Evolutionary conservation across 2,797 vertebrate genomes (phyloP).

Genomic region (Echiichthys vipera): DNA sequence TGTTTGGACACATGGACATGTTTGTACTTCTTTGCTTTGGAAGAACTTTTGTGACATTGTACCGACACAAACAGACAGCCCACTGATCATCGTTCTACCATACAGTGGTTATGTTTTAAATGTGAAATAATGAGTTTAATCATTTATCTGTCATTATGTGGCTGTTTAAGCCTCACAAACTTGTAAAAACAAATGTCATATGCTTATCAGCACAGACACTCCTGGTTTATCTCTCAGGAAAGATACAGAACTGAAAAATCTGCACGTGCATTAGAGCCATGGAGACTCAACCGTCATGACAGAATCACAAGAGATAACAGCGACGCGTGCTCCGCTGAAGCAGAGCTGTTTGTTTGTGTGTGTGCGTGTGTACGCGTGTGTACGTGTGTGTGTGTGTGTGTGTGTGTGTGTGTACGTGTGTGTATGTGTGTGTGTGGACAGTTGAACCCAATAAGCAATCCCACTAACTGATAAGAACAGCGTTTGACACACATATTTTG

Average conservation of each 20-base stretch:
- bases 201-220: slow-evolving; percentile 1
- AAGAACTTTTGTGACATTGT: slow-evolving; percentile 3
- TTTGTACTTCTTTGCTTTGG: background rate
- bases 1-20: slow-evolving; percentile 60
- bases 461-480: slow-evolving; percentile 43
- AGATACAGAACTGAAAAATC: background rate
- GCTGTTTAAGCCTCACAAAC: background rate
- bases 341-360: background rate
- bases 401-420: background rate
- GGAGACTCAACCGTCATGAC: background rate
- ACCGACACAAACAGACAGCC: background rate
- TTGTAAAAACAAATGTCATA: background rate
- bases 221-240: background rate
- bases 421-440: background rate
- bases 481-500: slow-evolving; percentile 14
- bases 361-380: background rate
- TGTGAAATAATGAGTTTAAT: background rate
- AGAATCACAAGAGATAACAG: slow-evolving; percentile 27
- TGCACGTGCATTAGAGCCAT: slow-evolving; percentile 2
- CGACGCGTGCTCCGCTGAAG: background rate
- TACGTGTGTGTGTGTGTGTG: slow-evolving; percentile 7
- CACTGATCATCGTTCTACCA: background rate
- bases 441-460: slow-evolving; percentile 51
- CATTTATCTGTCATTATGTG: background rate
- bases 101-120: background rate